Percentiles rank a stretch among this genome's conserved stretches.
These are phyloP conservation scores for Hyphantria cunea DNA, from an alignment of 1,140 invertebrate species.

Conservation along the genomic window DNA sequence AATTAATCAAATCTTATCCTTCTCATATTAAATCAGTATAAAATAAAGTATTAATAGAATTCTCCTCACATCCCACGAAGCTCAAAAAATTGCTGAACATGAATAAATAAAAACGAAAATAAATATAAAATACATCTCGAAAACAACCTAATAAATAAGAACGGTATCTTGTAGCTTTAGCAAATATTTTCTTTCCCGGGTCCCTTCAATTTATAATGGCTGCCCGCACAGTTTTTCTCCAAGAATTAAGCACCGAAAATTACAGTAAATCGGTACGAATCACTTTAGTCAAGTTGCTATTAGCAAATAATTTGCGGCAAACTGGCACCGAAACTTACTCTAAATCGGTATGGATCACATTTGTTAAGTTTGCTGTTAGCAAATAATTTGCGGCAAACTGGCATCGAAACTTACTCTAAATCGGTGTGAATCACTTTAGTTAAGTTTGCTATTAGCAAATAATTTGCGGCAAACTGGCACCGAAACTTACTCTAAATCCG, in stretches of 20 bases:
- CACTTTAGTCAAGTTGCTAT: background rate
- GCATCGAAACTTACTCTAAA: too few relatives aligned
- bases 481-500: too few relatives aligned
- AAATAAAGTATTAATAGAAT: background rate
- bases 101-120: too few relatives aligned
- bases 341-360: too few relatives aligned
- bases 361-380: too few relatives aligned
- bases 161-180: background rate
- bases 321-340: too few relatives aligned
- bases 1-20: background rate
- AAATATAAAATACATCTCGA: background rate
- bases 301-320: background rate
- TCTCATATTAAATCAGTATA: background rate
- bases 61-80: background rate
- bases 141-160: conserved; percentile 3
- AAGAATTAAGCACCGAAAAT: conserved; percentile 2
- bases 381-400: background rate
- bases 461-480: background rate
- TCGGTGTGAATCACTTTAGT: too few relatives aligned
- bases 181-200: conserved; percentile 4
- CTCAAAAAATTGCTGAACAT: background rate
- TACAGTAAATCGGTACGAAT: background rate
- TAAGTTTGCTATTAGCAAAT: background rate
- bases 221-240: conserved; percentile 1
- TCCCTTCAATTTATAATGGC: conserved; percentile 8